Evolutionary conservation across 2,113 vertebrate species (phyloP), one percentile per base, ranked within the genome.

Genomic region (Aythya baeri): DNA sequence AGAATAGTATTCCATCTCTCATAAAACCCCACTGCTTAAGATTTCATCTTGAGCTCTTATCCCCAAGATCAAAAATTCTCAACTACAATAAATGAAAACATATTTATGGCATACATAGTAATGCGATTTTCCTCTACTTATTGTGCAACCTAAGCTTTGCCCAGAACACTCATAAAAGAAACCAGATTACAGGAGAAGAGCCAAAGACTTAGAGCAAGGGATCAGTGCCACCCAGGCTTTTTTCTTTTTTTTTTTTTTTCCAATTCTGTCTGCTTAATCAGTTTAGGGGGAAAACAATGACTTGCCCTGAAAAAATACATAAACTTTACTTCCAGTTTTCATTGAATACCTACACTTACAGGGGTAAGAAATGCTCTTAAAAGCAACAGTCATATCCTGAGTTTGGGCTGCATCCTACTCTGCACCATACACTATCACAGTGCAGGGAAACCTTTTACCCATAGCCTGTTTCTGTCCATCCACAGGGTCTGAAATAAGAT

Each of bases 21-120:
- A 7, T 27, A 26, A 79, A 86, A 72, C 25, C 20, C 26, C 54
- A 70, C 44, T 26, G 13, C 65, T 75, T 54, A 41, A 75, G 46
- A 72, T 21, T 54, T 14, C 70, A 55, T 36, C 44, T 58, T 5
- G 23, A 89, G 67, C 49, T 27, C 50, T 36, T 5, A 29, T 23
- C 26, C 55, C 80, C 32, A 27, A 55, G 55, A 79, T 34, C 34
- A 82, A 77, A 59, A 67, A 10, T 43, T 73, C 75, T 83, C 67
- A 58, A 18, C 16, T 26, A 32, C 17, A 16, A 62, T 20, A 72
- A 73, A 81, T 16, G 16, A 63, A 93, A 94, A 38, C 3, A 16
- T 29, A 29, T 34, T 84, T n/a, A 18, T 32, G 27, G 11, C 1
- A 1, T 22, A 32, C 26, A 17, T 0, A 49, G 21, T 17, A 20